Percentiles rank a stretch among this genome's conserved stretches.
Evolutionary conservation across 2,888 invertebrate genomes (phyloP).

Genomic region (Habroteleia sp.): DNA sequence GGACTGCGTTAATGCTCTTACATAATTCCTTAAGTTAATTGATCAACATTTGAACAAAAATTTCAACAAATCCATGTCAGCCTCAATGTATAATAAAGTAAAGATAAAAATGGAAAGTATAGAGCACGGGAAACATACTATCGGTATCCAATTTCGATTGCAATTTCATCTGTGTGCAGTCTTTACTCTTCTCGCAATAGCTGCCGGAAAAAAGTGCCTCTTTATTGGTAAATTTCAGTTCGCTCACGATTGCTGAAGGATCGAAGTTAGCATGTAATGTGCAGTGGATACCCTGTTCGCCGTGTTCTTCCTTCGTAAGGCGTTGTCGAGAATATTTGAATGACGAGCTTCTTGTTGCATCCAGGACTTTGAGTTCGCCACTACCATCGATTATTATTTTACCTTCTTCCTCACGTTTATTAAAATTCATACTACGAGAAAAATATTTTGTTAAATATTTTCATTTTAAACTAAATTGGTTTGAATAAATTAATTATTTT

Average conservation of each 20-base stretch:
- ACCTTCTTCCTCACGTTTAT: slow-evolving; percentile 84
- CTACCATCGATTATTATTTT: slow-evolving; percentile 89
- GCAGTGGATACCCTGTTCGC: slow-evolving; percentile 86
- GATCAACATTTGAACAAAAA: no score
- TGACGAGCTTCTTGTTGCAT: slow-evolving; percentile 86
- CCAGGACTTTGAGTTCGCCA: slow-evolving; percentile 87
- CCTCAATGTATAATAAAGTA: no score
- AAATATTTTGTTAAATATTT: no score
- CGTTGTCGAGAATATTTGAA: slow-evolving; percentile 88
- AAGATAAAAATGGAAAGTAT: no score
- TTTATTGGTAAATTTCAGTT: slow-evolving; percentile 87
- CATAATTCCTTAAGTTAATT: no score
- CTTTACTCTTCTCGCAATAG: slow-evolving; percentile 90
- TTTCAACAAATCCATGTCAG: no score
- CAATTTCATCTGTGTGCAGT: slow-evolving; percentile 89
- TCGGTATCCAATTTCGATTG: slow-evolving; percentile 81
- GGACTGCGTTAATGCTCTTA: no score
- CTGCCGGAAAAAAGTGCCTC: slow-evolving; percentile 87
- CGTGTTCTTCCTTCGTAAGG: slow-evolving; percentile 83
- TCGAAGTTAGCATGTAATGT: slow-evolving; percentile 87
- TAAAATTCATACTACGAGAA: slow-evolving; percentile 84
- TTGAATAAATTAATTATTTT: not conserved
- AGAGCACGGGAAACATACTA: slow-evolving; percentile 65
- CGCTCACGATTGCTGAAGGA: slow-evolving; percentile 86
- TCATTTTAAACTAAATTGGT: no score